phyloP scores from a whole-genome alignment of 2,113 vertebrate genomes.

The Pontoporia blainvillei region DNA sequence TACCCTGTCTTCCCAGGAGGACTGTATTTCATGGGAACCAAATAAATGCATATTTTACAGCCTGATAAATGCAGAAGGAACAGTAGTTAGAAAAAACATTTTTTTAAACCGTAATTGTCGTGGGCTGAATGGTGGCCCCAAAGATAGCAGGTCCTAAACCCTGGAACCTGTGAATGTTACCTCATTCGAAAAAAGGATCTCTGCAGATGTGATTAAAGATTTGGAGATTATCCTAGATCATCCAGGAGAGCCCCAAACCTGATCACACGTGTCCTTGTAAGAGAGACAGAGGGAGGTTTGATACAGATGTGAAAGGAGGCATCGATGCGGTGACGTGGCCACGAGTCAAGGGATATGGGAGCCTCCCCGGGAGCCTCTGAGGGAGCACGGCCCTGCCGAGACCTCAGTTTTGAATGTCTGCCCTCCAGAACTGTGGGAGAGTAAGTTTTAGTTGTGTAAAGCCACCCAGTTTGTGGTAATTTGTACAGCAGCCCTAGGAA shows the following conservation, averaged over 20 bases:
- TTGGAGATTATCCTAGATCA: background rate
- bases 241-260: background rate
- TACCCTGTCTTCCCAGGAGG: background rate
- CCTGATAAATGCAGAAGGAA: background rate
- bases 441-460: background rate
- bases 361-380: background rate
- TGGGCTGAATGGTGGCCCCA: background rate
- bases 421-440: background rate
- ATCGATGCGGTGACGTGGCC: rapidly evolving
- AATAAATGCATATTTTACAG: background rate
- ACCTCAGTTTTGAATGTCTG: background rate
- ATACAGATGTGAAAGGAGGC: background rate
- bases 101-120: background rate
- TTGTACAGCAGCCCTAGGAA: background rate
- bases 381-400: background rate
- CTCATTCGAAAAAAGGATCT: background rate
- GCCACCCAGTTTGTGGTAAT: background rate
- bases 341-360: background rate
- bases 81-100: background rate
- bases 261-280: background rate
- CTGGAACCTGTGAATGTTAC: background rate
- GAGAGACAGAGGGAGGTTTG: background rate
- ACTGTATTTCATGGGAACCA: background rate
- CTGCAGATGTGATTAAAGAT: background rate
- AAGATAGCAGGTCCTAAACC: background rate